These are phyloP conservation scores for Channa maculata DNA, from an alignment of 2,113 vertebrate species.

Conservation along the genomic window DNA sequence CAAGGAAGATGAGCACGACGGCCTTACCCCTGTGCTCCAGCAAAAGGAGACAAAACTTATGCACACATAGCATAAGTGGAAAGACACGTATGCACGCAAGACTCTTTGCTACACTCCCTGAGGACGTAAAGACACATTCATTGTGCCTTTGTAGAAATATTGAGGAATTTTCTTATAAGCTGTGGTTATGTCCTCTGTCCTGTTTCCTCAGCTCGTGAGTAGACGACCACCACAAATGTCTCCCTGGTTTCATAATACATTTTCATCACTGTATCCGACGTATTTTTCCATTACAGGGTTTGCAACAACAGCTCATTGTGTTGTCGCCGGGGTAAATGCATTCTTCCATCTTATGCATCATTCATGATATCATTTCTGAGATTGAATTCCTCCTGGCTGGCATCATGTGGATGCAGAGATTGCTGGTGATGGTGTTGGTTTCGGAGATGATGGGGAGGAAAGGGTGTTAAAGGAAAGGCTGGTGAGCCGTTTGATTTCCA, in stretches of 20 bases:
- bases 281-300: conserved; percentile 75
- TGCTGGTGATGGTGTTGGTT: conserved; percentile 41
- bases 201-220: conserved; percentile 43
- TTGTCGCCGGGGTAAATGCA: conserved; percentile 76
- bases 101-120: conserved; percentile 9
- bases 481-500: conserved; percentile 50
- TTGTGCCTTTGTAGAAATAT: conserved; percentile 44
- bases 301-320: conserved; percentile 80
- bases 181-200: conserved; percentile 43
- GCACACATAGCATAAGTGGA: conserved; percentile 33
- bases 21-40: conserved; percentile 47
- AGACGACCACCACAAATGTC: conserved; percentile 65
- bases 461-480: conserved; percentile 38
- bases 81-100: conserved; percentile 24
- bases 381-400: conserved; percentile 80
- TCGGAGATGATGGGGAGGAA: conserved; percentile 5
- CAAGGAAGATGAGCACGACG: conserved; percentile 63
- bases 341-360: conserved; percentile 79
- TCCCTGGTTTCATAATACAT: conserved; percentile 67
- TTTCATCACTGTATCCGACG: conserved; percentile 72
- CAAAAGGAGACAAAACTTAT: conserved; percentile 59
- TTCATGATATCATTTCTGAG: conserved; percentile 80
- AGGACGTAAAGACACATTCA: conserved; percentile 42
- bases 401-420: conserved; percentile 66
- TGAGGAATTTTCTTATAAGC: conserved; percentile 58